These are phyloP conservation scores for Tiaroga cobitis DNA, from an alignment of 2,797 vertebrate genomes.

Conservation along the genomic window DNA sequence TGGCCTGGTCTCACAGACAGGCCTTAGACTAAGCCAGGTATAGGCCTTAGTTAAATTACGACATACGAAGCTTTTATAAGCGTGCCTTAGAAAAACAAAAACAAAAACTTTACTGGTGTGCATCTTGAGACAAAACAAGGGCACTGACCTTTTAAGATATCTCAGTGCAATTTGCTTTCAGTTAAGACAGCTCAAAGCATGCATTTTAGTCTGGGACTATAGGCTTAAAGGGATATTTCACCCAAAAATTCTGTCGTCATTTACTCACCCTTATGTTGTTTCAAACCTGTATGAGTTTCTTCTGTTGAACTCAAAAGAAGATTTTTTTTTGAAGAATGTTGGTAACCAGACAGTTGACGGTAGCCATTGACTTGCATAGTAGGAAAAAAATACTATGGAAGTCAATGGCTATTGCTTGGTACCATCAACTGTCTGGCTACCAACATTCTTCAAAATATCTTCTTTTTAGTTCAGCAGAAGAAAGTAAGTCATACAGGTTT, in stretches of 20 bases:
- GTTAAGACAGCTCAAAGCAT: too few relatives aligned
- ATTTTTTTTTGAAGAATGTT: neutral
- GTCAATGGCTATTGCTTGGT: neutral
- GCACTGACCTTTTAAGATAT: too few relatives aligned
- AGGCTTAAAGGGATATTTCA: neutral
- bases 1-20: too few relatives aligned
- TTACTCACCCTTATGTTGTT: neutral
- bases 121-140: too few relatives aligned
- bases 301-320: neutral
- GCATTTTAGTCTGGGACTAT: too few relatives aligned
- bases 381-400: neutral
- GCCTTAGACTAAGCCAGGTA: too few relatives aligned
- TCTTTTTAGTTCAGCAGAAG: neutral
- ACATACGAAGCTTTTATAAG: too few relatives aligned
- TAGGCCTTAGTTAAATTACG: too few relatives aligned
- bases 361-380: neutral
- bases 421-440: neutral
- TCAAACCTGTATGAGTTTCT: neutral
- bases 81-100: too few relatives aligned
- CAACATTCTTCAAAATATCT: neutral
- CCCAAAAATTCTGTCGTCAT: neutral
- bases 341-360: neutral
- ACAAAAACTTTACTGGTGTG: too few relatives aligned
- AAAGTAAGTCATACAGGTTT: neutral
- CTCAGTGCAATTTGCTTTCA: too few relatives aligned